phyloP scores from a whole-genome alignment of 2,888 invertebrate species.

The Cephus pulcher region DNA sequence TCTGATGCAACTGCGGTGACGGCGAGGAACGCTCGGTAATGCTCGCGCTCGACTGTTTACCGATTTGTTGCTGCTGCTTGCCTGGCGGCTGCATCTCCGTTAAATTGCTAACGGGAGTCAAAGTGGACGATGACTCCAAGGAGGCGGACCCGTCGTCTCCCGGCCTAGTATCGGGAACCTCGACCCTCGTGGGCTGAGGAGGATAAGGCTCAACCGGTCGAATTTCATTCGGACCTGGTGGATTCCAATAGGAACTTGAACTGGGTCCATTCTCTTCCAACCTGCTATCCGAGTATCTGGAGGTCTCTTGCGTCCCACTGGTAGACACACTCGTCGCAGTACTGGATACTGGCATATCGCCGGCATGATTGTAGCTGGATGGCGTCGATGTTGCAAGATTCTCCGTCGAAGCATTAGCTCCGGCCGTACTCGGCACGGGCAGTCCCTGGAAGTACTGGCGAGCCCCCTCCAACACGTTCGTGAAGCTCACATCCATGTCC shows the following conservation, averaged over 20 bases:
- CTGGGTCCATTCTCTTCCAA: constrained; percentile 35
- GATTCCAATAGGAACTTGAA: constrained; percentile 49
- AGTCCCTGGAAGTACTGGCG: constrained; percentile 87
- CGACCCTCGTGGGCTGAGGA: constrained; percentile 60
- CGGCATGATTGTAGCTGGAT: not conserved
- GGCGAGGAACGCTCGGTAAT: constrained; percentile 2
- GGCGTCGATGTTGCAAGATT: constrained; percentile 35
- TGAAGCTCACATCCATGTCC: constrained; percentile 82
- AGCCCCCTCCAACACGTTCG: constrained; percentile 86
- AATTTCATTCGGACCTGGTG: constrained; percentile 37
- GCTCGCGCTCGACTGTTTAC: not conserved
- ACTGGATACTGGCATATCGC: not conserved
- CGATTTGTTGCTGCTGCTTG: constrained; percentile 26
- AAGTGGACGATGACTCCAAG: constrained; percentile 36
- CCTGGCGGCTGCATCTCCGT: constrained; percentile 60
- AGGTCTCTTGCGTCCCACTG: not conserved
- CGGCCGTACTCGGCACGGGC: constrained; percentile 72
- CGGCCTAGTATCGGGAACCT: constrained; percentile 61
- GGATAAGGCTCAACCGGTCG: constrained; percentile 57
- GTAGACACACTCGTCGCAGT: not conserved
- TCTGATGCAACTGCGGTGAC: constrained; percentile 47
- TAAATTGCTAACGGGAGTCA: constrained; percentile 33
- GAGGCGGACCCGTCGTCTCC: constrained; percentile 42
- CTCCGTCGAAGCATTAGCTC: constrained; percentile 53
- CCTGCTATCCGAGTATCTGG: constrained; percentile 23